Conservation (phyloP, 2,797 vertebrate genomes). For the Microhierax caerulescens region DNA sequence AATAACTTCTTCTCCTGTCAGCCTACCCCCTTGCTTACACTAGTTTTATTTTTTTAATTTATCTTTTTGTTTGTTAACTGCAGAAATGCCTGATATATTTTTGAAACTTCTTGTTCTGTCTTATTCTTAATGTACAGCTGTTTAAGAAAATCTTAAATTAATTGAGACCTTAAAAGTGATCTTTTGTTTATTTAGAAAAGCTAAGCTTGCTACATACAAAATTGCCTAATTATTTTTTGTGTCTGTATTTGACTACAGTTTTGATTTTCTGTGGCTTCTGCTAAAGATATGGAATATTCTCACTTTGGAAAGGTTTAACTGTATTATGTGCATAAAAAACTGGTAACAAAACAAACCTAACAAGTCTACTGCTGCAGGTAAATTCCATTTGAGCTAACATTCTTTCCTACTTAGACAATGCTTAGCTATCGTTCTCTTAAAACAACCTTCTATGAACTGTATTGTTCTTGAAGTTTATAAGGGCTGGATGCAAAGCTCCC, state of each 20-base stretch:
- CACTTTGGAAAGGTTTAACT: not conserved
- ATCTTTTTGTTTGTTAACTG: not conserved
- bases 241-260: not conserved
- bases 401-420: not conserved
- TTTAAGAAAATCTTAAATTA: not conserved
- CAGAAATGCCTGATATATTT: not conserved
- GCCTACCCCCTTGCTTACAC: not conserved
- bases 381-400: not conserved
- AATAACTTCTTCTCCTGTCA: not conserved
- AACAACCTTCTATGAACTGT: not conserved
- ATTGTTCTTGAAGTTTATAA: slow-evolving; percentile 27
- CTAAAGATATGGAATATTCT: not conserved
- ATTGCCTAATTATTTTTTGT: not conserved
- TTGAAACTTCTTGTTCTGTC: not conserved
- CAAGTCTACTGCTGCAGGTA: not conserved
- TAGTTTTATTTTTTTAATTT: not conserved
- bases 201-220: not conserved
- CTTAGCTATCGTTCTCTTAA: slow-evolving; percentile 8
- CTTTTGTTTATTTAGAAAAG: not conserved
- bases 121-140: not conserved
- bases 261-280: not conserved
- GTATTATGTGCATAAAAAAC: not conserved
- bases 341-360: not conserved
- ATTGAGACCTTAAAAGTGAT: not conserved
- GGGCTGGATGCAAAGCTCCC: slow-evolving; percentile 29